Conservation (phyloP, 2,888 invertebrate genomes). For the Mythimna vitellina region DNA sequence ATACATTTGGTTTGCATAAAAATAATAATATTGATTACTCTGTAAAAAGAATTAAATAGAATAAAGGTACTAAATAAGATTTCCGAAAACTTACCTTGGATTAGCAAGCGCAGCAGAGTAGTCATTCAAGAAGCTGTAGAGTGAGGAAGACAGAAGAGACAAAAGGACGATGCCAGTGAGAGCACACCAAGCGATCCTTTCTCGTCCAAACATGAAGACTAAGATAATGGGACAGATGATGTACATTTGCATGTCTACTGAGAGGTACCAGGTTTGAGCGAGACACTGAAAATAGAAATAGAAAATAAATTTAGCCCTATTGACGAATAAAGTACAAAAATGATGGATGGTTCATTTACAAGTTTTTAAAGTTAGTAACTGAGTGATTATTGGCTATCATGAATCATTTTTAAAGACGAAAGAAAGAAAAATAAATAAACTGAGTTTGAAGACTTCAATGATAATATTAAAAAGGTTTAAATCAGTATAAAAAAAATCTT, state of each 20-base stretch:
- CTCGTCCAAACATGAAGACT: conserved; percentile 72
- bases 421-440: background rate
- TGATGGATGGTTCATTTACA: background rate
- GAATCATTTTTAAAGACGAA: background rate
- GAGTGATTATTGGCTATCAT: background rate
- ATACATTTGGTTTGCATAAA: background rate
- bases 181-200: conserved; percentile 68
- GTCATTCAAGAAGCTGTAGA: conserved; percentile 76
- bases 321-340: background rate
- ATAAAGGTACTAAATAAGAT: background rate
- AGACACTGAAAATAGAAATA: conserved; percentile 73
- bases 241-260: conserved; percentile 79
- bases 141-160: conserved; percentile 69
- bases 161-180: conserved; percentile 65
- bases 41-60: background rate
- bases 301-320: background rate
- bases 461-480: background rate
- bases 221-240: conserved; percentile 73
- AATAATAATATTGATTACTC: background rate
- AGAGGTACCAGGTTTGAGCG: conserved; percentile 77
- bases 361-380: background rate
- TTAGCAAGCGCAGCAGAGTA: conserved; percentile 78
- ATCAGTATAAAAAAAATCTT: conserved; percentile 47
- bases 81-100: conserved; percentile 76
- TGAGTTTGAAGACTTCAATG: background rate